Conservation (phyloP, 2,113 vertebrate genomes). For the Paramisgurnus dabryanus region DNA sequence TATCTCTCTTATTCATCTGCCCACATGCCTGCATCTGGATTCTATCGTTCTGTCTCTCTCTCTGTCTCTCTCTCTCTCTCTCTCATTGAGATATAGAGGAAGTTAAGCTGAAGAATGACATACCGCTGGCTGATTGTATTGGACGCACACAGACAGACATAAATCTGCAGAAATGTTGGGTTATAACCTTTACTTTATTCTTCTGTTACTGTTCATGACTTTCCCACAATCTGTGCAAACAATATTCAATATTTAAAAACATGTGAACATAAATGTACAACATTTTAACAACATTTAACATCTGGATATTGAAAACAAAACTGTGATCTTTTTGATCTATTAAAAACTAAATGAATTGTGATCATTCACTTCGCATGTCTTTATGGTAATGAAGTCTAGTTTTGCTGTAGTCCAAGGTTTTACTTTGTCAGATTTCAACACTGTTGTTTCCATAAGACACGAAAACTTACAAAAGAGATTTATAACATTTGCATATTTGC, state of each 20-base stretch:
- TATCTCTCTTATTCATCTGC: conserved; percentile 5
- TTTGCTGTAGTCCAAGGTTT: too few species aligned
- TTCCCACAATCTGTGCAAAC: not conserved
- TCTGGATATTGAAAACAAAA: too few species aligned
- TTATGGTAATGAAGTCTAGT: too few species aligned
- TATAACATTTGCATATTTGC: too few species aligned
- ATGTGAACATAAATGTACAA: not conserved
- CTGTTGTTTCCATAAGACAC: too few species aligned
- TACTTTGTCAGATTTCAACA: too few species aligned
- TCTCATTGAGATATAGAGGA: conserved; percentile 66
- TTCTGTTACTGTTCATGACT: not conserved
- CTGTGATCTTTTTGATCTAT: too few species aligned
- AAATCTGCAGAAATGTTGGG: not conserved
- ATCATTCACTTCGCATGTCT: too few species aligned
- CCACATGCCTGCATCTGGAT: conserved; percentile 67
- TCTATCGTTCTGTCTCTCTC: conserved; percentile 58
- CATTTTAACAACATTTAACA: too few species aligned
- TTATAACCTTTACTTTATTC: not conserved
- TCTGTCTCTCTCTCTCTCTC: conserved; percentile 38
- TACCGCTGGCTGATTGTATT: conserved; percentile 3
- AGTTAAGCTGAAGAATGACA: conserved; percentile 58
- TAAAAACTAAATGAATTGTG: too few species aligned
- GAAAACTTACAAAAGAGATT: too few species aligned
- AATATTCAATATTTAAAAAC: not conserved
- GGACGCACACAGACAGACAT: conserved; percentile 2